Conservation (phyloP, 2,888 invertebrate genomes). For the Brachyopa scutellaris region DNA sequence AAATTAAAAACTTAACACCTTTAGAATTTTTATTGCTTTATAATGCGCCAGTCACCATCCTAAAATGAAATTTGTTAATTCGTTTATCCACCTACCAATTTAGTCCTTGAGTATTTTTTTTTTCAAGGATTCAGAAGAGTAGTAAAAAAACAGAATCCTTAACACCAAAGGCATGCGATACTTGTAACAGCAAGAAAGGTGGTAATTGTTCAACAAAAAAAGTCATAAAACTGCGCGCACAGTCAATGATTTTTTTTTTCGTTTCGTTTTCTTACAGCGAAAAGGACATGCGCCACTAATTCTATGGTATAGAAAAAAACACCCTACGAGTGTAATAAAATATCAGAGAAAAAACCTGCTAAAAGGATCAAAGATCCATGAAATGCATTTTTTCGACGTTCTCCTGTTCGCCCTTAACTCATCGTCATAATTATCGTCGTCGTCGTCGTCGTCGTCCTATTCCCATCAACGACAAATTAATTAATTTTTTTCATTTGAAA, state of each 20-base stretch:
- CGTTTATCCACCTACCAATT: conserved; percentile 56
- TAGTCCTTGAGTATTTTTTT: conserved; percentile 38
- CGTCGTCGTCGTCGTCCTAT: conserved; percentile 1
- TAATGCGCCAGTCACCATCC: conserved; percentile 40
- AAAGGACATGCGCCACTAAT: conserved; percentile 71
- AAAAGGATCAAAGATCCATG: conserved; percentile 46
- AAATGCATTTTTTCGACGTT: conserved; percentile 25
- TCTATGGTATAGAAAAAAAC: conserved; percentile 35
- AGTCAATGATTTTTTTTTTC: conserved; percentile 68
- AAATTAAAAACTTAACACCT: conserved; percentile 71
- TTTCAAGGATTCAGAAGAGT: background rate
- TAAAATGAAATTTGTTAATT: conserved; percentile 1
- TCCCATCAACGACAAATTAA: conserved; percentile 60
- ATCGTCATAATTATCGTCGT: no score
- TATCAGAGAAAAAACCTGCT: conserved; percentile 57
- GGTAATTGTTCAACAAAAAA: conserved; percentile 38
- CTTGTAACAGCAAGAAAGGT: conserved; percentile 10
- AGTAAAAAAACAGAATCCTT: conserved; percentile 36
- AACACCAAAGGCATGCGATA: conserved; percentile 37
- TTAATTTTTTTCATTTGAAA: conserved; percentile 35
- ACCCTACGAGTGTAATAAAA: conserved; percentile 50
- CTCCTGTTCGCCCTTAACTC: conserved; percentile 40
- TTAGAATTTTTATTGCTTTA: conserved; percentile 63
- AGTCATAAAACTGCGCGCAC: conserved; percentile 72
- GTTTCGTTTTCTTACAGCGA: background rate